Evolutionary conservation across 2,797 vertebrate genomes (phyloP), one percentile per base, ranked within the genome.

Genomic region (Gymnothorax javanicus): DNA sequence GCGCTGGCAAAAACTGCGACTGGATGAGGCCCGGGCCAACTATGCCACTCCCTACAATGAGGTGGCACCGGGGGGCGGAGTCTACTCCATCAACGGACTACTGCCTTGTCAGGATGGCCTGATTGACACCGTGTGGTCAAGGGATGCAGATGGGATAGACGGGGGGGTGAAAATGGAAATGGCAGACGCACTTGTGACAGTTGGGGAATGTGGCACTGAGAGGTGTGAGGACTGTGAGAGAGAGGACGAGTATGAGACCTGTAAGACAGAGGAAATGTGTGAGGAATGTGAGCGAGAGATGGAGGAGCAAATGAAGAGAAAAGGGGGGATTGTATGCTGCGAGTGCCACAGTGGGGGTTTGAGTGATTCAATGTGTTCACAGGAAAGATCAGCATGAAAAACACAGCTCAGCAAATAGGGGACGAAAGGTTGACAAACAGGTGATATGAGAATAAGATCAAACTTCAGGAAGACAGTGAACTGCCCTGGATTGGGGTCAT

Each of bases 1-100:
- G 0, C 95, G 94, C 90, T 92, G 91, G 11, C 95, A 95, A 92
- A 95, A 94, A 87, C 93, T 95, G 12, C 92, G 91, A 0, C 79
- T 96, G 89, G 95, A 96, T 82, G 94, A 96, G 84, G 93, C 92
- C 0, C 87, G 94, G 50, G 92, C 91, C 89, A 90, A 89, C 87
- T 94, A 91, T 0, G 95, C 93, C 17, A 95, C 95, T 0, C 89
- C 95, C 87, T 96, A 96, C 0, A 94, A 96, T 0, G 95, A 96
- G 79, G 95, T 95, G 0, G 94, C 96, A 23, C 91, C 93, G 3
- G 94, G 94, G 4, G 94, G 92, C 0, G 94, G 93, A 52, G 91
- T 96, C 57, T 97, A 96, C 92, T 96, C 96, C 0, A 91, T 97
- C 87, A 96, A 95, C 4, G 95, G 95, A 86, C 90, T 96, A 0